A percentile compares a stretch with the other conserved stretches of the same genome.
These are phyloP conservation scores for Lepidocyrtoides sp. DNA, from an alignment of 2,888 invertebrate species.

Conservation along the genomic window DNA sequence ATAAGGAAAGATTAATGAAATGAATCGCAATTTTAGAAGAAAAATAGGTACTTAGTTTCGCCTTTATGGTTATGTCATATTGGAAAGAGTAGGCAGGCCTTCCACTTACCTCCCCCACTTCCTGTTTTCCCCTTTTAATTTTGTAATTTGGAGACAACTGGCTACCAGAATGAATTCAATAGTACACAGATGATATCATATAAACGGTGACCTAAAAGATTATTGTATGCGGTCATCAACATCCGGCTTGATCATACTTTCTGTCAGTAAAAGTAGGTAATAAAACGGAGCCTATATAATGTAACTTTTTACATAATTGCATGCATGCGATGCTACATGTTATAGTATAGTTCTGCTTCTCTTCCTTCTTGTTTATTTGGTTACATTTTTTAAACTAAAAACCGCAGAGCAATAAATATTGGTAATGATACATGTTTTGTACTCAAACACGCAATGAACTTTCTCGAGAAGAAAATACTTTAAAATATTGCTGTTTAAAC, in stretches of 20 bases:
- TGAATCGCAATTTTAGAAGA: neutral
- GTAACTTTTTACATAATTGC: too few relatives aligned
- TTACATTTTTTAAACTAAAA: too few relatives aligned
- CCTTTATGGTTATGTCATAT: neutral
- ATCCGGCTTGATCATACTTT: neutral
- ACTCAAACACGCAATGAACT: neutral
- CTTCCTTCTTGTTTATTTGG: too few relatives aligned
- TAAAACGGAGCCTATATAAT: neutral
- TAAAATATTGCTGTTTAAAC: neutral
- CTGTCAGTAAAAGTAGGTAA: neutral
- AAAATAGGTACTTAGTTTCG: neutral
- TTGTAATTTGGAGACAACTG: neutral
- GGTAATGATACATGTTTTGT: neutral
- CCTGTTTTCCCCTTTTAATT: too few relatives aligned
- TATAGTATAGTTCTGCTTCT: too few relatives aligned
- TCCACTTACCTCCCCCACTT: neutral
- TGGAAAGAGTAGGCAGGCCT: neutral
- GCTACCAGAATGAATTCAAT: neutral
- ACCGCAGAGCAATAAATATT: neutral
- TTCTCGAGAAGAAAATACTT: neutral
- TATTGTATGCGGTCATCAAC: neutral
- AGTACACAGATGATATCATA: neutral
- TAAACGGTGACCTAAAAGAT: neutral
- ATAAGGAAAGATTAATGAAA: slow-evolving; percentile 6
- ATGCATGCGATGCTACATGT: too few relatives aligned